Base-by-base conservation (phyloP, 2,113 vertebrate genomes). In the Hirundichthys speculiger region DNA sequence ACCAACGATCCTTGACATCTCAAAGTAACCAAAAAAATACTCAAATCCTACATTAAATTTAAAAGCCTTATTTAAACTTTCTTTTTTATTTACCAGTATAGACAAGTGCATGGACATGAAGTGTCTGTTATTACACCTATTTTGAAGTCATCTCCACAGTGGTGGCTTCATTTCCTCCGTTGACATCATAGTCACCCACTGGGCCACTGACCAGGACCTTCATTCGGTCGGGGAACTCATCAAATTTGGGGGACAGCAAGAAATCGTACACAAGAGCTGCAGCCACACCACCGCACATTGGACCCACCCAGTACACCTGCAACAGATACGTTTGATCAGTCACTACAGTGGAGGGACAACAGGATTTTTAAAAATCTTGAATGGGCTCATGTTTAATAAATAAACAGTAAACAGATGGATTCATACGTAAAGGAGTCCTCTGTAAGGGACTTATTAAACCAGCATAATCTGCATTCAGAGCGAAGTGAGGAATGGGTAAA, bases 151-250 rank as follows among this genome's bases (percentile, higher is more conserved):
- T 91, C 56, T 93, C 93, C 24, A 93, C 83, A 4, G 74, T 82
- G 4, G 86, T 72, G 0, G 57, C 0, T 5, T 89, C 88, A 0
- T 91, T 91, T 25, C 79, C 77, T 38, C 91, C 87, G 12, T 91
- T 93, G 5, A 93, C 82, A 0, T 92, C 91, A 10, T 93, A 93
- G 69, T 98, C 96, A 12, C 94, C 94, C 45, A 90, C 92, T 12
- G 96, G 95, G n/a, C 97, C 96, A 0, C 93, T 96, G 73, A 96
- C 93, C 91, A 98, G 93, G 54, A 98, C 94, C 77, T 96, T 96
- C 72, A 99, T 20, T 2, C 98, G 96, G 20, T 96, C 94, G 0
- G 94, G 92, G 70, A 98, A 89, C 77, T 98, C 93, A 0, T 95
- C 93, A 73, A 78, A 92, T 54, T 96, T 94, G 0, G 96, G 96